Conservation (phyloP, 2,797 vertebrate genomes). For the Varecia variegata region DNA sequence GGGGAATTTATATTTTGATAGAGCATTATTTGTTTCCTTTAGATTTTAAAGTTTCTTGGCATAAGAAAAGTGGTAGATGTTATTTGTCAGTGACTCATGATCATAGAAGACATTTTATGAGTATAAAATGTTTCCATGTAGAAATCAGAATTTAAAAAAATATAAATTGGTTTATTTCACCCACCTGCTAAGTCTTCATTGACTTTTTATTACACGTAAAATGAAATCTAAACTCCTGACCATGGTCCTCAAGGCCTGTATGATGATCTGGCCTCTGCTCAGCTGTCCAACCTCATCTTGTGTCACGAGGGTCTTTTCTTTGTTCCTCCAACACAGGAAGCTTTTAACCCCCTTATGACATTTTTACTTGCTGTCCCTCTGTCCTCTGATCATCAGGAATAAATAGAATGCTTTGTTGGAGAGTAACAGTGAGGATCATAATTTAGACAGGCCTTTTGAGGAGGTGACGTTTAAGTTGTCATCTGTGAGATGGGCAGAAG, state of each 20-base stretch:
- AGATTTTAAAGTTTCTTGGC: neutral
- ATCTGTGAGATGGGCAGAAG: neutral
- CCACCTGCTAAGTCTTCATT: neutral
- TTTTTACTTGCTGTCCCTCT: neutral
- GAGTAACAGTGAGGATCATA: neutral
- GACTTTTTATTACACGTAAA: neutral
- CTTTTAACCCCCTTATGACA: neutral
- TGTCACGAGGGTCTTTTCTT: neutral
- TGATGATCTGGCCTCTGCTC: neutral
- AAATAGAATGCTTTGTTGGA: neutral
- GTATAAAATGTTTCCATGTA: neutral
- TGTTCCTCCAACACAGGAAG: neutral
- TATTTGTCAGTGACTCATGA: neutral
- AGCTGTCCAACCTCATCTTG: neutral
- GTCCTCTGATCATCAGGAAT: neutral
- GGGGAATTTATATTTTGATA: conserved; percentile 1
- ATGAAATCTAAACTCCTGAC: neutral
- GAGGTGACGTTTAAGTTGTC: neutral
- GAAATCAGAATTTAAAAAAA: neutral
- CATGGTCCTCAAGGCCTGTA: neutral
- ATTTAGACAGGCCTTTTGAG: neutral
- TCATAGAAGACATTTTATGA: neutral
- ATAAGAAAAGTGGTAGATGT: neutral
- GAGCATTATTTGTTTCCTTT: neutral
- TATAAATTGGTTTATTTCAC: neutral